These are phyloP conservation scores for Cryptocephalus primarius DNA, from an alignment of 2,888 invertebrate species.

Conservation along the genomic window DNA sequence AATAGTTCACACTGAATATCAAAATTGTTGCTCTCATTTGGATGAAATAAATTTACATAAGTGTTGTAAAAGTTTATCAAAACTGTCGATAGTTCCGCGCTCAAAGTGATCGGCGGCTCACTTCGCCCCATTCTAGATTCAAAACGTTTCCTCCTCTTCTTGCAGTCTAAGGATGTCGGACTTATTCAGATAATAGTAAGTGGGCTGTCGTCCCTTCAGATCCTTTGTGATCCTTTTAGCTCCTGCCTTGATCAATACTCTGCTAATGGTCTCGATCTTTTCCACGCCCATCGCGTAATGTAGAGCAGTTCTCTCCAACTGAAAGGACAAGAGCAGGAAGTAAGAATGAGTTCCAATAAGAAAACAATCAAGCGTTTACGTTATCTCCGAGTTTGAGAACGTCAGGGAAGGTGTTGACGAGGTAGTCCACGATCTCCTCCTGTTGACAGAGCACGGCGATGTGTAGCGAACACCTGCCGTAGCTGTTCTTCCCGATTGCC, in stretches of 20 bases:
- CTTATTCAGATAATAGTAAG: conserved; percentile 88
- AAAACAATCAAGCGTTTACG: conserved; percentile 43
- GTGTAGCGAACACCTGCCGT: conserved; percentile 71
- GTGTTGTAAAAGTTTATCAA: too few species aligned
- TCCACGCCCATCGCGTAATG: conserved; percentile 89
- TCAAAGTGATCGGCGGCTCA: too few species aligned
- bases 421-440: conserved; percentile 66
- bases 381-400: conserved; percentile 72
- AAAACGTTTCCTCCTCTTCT: conserved; percentile 68
- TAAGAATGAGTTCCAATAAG: not conserved
- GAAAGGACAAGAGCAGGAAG: conserved; percentile 19
- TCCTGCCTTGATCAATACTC: conserved; percentile 70
- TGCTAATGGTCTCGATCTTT: conserved; percentile 69
- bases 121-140: conserved; percentile 5
- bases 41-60: too few species aligned
- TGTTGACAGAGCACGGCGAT: conserved; percentile 77
- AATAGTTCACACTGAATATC: too few species aligned
- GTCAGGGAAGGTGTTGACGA: conserved; percentile 63
- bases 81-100: too few species aligned
- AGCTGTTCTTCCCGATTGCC: conserved; percentile 53
- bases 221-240: conserved; percentile 77
- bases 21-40: too few species aligned
- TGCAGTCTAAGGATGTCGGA: conserved; percentile 75
- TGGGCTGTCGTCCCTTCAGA: conserved; percentile 78
- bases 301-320: conserved; percentile 79